Percentiles rank a stretch among this genome's conserved stretches.
Conservation (phyloP, 2,797 vertebrate species). For the Muscicapa striata region DNA sequence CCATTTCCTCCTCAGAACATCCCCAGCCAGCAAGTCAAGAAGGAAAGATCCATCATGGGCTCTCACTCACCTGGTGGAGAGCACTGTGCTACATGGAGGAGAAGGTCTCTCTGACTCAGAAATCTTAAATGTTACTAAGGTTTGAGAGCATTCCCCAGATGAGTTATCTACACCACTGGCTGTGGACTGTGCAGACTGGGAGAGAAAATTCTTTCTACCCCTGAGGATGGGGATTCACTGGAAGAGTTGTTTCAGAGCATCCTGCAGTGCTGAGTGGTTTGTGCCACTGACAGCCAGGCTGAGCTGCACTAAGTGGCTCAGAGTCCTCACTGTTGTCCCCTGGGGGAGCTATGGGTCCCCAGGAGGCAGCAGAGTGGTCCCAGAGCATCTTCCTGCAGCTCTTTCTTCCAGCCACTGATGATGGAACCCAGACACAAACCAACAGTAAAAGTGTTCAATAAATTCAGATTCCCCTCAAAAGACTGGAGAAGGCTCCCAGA, state of each 20-base stretch:
- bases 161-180: not conserved
- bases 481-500: constrained; percentile 16
- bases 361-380: not conserved
- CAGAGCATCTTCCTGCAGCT: not conserved
- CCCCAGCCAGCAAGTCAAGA: not conserved
- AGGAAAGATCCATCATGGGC: not conserved
- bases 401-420: not conserved
- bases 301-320: not conserved
- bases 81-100: not conserved
- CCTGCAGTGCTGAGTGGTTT: not conserved
- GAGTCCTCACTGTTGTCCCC: not conserved
- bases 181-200: not conserved
- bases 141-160: not conserved
- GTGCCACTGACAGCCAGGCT: not conserved
- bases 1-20: not conserved
- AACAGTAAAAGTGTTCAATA: not conserved
- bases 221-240: not conserved
- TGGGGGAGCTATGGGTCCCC: not conserved
- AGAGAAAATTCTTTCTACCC: not conserved
- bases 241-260: not conserved
- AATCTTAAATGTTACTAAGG: not conserved
- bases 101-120: not conserved
- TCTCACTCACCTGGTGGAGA: not conserved
- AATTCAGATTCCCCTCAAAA: not conserved
- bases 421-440: not conserved